These are phyloP conservation scores for Caenorhabditis sp. DNA, from an alignment of 2,888 invertebrate genomes.

Conservation along the genomic window DNA sequence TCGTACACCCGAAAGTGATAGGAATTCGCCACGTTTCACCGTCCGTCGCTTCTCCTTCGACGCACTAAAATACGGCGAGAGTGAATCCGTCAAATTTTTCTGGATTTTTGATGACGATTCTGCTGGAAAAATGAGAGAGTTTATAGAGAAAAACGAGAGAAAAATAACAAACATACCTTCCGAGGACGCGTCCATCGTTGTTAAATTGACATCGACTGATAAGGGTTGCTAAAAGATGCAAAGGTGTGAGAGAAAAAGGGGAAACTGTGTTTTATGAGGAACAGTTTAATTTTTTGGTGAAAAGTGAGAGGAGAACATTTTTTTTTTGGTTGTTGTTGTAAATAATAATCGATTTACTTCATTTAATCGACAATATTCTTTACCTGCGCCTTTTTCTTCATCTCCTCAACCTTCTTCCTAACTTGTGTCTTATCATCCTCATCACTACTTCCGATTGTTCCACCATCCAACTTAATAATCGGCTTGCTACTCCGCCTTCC, in stretches of 20 bases:
- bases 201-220: constrained; percentile 6
- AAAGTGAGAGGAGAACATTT: not conserved
- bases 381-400: constrained; percentile 9
- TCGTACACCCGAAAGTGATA: constrained; percentile 29
- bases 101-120: constrained; percentile 13
- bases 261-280: not conserved
- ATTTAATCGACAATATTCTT: too few relatives aligned
- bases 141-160: not conserved
- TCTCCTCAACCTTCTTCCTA: not conserved
- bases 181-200: not conserved
- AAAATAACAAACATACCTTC: not conserved
- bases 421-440: constrained; percentile 3
- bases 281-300: not conserved
- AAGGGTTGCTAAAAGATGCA: constrained; percentile 6
- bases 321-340: not conserved
- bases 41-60: constrained; percentile 46
- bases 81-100: constrained; percentile 48
- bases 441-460: constrained; percentile 2
- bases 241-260: not conserved
- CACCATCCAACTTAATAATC: constrained; percentile 21
- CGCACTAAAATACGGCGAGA: constrained; percentile 57
- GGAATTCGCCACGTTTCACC: constrained; percentile 50
- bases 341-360: too few relatives aligned
- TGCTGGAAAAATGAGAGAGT: not conserved
- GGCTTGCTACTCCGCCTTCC: constrained; percentile 13